These are phyloP conservation scores for Monopis laevigella DNA, from an alignment of 2,888 invertebrate species.

Conservation along the genomic window DNA sequence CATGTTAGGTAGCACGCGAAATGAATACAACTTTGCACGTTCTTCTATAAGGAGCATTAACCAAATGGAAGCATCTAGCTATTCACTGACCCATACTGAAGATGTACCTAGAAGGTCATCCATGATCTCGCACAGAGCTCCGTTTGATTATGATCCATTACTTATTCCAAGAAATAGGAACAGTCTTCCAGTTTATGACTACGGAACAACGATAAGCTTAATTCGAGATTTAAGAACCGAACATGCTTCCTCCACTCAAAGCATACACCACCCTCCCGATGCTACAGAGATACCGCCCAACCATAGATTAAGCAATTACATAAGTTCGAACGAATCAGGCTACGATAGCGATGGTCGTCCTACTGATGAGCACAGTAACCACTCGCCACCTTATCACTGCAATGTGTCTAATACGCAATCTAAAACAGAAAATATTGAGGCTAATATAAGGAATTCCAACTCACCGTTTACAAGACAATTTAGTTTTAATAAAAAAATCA, in stretches of 20 bases:
- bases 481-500: constrained; percentile 56
- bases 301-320: constrained; percentile 75
- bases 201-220: constrained; percentile 45
- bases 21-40: constrained; percentile 45
- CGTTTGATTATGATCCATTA: constrained; percentile 59
- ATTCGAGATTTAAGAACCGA: constrained; percentile 50
- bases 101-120: constrained; percentile 49
- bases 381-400: constrained; percentile 64
- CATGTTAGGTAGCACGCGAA: constrained; percentile 47
- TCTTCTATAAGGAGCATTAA: constrained; percentile 55
- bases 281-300: constrained; percentile 65
- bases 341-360: constrained; percentile 81
- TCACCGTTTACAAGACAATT: constrained; percentile 50
- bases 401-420: constrained; percentile 42
- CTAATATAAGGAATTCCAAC: constrained; percentile 35
- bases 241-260: constrained; percentile 52
- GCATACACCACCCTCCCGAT: constrained; percentile 66
- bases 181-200: constrained; percentile 60
- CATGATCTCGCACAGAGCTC: constrained; percentile 53
- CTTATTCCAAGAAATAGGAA: constrained; percentile 57
- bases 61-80: constrained; percentile 40
- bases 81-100: constrained; percentile 37
- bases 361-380: constrained; percentile 62
- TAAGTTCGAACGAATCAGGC: constrained; percentile 85
- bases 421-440: constrained; percentile 19